A percentile compares a stretch with the other conserved stretches of the same genome.
phyloP scores from a whole-genome alignment of 2,888 invertebrate genomes.

The Drosophila neutralis region DNA sequence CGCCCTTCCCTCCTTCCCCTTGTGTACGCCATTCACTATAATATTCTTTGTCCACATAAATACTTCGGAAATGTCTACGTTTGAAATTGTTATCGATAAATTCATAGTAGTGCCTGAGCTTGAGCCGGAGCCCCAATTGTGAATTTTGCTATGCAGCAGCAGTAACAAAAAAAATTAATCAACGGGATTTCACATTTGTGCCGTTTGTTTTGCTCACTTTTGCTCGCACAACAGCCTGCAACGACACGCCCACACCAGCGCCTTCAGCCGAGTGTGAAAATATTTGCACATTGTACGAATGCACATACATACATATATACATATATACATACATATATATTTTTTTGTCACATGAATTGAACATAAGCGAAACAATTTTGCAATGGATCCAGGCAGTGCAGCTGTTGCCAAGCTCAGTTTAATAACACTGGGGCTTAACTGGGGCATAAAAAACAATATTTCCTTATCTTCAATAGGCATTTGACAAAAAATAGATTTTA shows the following conservation, averaged over 20 bases:
- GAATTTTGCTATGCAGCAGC: slow-evolving; percentile 23
- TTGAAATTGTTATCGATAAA: slow-evolving; percentile 37
- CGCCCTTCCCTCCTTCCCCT: too few relatives aligned
- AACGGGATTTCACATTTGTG: slow-evolving; percentile 20
- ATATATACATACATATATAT: slow-evolving; percentile 2
- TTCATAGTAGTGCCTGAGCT: slow-evolving; percentile 1
- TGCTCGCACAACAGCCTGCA: neutral
- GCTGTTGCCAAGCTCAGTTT: slow-evolving; percentile 41
- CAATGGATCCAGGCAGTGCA: slow-evolving; percentile 17
- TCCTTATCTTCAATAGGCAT: neutral
- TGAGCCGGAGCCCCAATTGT: neutral
- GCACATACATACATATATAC: slow-evolving; percentile 8
- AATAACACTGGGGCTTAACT: slow-evolving; percentile 21
- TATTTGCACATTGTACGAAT: slow-evolving; percentile 12
- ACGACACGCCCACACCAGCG: slow-evolving; percentile 4
- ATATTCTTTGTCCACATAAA: neutral
- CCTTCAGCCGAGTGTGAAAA: slow-evolving; percentile 6
- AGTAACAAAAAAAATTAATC: slow-evolving; percentile 54
- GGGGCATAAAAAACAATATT: neutral
- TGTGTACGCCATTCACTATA: neutral
- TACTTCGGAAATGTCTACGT: neutral
- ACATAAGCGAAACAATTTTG: slow-evolving; percentile 20
- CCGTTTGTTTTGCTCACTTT: slow-evolving; percentile 22
- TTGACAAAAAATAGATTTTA: too few relatives aligned
- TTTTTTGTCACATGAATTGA: slow-evolving; percentile 32